These are phyloP conservation scores for Scarus forsteni DNA, from an alignment of 2,797 vertebrate species.

Conservation along the genomic window DNA sequence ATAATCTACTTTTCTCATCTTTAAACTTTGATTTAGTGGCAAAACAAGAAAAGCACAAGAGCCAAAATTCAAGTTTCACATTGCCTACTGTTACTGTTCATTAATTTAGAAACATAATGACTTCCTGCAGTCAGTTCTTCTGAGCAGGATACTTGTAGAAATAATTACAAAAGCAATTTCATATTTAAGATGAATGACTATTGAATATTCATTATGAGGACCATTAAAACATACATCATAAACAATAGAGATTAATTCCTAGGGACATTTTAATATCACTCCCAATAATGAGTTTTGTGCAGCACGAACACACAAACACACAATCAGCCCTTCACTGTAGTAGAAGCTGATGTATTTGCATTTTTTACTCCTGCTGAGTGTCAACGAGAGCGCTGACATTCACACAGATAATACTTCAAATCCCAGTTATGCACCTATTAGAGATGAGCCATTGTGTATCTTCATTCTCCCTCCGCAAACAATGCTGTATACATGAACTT, in stretches of 20 bases:
- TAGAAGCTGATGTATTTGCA: constrained; percentile 19
- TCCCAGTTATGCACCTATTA: constrained; percentile 11
- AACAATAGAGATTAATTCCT: constrained; percentile 40
- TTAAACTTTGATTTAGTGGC: constrained; percentile 4
- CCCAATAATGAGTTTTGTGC: constrained; percentile 22
- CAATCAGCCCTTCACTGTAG: neutral
- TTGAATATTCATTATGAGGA: constrained; percentile 48
- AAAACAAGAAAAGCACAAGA: neutral
- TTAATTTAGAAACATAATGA: constrained; percentile 38
- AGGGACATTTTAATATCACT: constrained; percentile 41
- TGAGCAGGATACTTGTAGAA: constrained; percentile 22
- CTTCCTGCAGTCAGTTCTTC: constrained; percentile 22
- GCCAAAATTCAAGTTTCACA: neutral
- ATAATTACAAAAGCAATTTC: constrained; percentile 53
- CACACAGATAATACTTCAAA: constrained; percentile 30
- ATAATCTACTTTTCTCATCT: neutral
- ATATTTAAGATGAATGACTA: constrained; percentile 54
- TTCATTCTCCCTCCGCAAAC: constrained; percentile 13
- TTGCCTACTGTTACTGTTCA: constrained; percentile 13
- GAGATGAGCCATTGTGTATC: constrained; percentile 11
- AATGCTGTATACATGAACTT: constrained; percentile 1
- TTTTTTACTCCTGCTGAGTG: constrained; percentile 10
- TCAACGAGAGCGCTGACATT: constrained; percentile 14
- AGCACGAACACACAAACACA: neutral
- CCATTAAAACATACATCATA: constrained; percentile 47